These are phyloP conservation scores for Conus betulinus DNA, from an alignment of 1,140 invertebrate genomes.

Conservation along the genomic window DNA sequence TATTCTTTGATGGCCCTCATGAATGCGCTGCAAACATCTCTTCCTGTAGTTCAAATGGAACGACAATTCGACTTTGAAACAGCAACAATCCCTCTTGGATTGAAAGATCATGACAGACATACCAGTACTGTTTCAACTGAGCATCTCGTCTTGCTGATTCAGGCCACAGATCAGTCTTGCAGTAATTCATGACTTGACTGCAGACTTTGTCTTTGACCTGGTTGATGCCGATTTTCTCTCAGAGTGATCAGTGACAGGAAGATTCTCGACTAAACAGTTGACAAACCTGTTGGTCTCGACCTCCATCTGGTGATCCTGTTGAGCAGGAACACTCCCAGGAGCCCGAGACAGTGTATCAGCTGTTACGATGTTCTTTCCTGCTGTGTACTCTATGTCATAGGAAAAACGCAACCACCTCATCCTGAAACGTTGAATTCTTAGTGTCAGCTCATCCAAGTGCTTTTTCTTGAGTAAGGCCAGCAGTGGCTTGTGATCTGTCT, in stretches of 20 bases:
- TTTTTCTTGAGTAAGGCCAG: not conserved
- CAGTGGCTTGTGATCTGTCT: slow-evolving; percentile 52
- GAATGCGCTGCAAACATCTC: no score
- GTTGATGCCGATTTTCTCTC: not conserved
- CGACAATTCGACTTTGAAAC: no score
- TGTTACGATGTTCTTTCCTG: not conserved
- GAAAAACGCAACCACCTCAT: not conserved
- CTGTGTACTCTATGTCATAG: not conserved
- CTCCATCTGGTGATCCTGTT: not conserved
- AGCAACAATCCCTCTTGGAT: no score
- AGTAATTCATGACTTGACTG: no score
- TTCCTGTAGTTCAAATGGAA: no score
- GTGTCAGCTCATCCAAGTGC: no score
- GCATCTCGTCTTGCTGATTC: no score
- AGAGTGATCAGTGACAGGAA: not conserved
- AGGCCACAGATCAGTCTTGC: no score
- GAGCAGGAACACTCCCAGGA: not conserved
- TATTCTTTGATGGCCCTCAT: no score
- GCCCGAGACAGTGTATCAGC: not conserved
- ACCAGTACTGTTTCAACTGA: no score
- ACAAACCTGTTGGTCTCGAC: not conserved
- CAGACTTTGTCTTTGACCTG: not conserved
- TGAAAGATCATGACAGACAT: no score
- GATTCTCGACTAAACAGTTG: not conserved
- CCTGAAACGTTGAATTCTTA: no score